Percentiles rank a stretch among this genome's conserved stretches.
Conservation (phyloP, 2,797 vertebrate species). For the Dermochelys coriacea region DNA sequence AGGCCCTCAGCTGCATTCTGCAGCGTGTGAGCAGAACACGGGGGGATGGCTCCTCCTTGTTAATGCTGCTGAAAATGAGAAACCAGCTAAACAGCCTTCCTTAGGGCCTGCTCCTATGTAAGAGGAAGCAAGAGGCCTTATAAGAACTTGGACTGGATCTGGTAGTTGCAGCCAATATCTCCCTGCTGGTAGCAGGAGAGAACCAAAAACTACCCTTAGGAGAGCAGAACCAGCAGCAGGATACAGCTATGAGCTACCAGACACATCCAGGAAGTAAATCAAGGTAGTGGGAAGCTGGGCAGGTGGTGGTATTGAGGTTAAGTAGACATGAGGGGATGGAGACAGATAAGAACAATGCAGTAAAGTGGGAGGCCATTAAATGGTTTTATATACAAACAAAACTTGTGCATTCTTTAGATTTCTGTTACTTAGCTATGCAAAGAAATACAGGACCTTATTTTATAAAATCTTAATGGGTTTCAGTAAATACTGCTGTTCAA, state of each 20-base stretch:
- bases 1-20: no score
- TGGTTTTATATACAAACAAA: background rate
- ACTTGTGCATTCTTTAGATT: accelerated
- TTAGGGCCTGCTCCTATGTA: accelerated
- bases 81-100: background rate
- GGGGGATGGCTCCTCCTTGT: background rate
- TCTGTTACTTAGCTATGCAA: accelerated
- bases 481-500: no score
- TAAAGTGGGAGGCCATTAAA: accelerated
- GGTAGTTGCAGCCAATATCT: background rate
- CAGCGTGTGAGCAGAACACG: accelerated
- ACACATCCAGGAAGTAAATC: background rate
- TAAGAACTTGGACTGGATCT: background rate
- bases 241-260: background rate
- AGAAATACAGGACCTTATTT: background rate
- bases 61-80: background rate
- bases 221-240: background rate
- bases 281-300: background rate
- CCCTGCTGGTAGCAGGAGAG: background rate
- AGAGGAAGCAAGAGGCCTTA: background rate
- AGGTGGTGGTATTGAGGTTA: background rate
- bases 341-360: background rate
- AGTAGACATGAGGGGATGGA: background rate
- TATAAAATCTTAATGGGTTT: background rate
- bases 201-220: background rate